Evolutionary conservation across 2,888 invertebrate species (phyloP), one percentile per base, ranked within the genome.

Genomic region (Ferdinandea cuprea): DNA sequence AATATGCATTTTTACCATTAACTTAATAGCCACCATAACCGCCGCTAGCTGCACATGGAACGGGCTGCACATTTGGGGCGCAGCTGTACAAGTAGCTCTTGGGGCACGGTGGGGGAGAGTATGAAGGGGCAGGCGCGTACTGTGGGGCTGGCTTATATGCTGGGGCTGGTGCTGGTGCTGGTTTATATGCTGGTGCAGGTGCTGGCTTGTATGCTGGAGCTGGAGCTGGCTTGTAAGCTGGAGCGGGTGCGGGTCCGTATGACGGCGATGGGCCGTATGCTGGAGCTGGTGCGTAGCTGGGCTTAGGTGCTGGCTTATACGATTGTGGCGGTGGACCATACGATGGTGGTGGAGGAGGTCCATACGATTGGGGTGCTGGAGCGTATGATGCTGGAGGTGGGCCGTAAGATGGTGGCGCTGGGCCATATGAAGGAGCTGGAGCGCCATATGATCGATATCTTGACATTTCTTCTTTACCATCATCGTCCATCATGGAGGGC

Each of bases 71-170:
- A 9, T 86, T 85, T 17, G 88, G 85, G 25, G 86, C 85, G 63
- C 88, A 89, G 59, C 88, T 87, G 73, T 87, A 85, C 8, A 88
- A 30, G 13, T 86, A 88, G 77, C 58, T 88, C 17, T 77, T 85
- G 3, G 89, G 85, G 76, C 88, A 88, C 6, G 87, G 71, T 28
- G 87, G 86, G 1, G 77, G 72, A 5, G 86, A 74, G 11, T 80
- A 61, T 46, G 74, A 71, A 15, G 74, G 28, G 3, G 58, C 52
- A 9, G 78, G 65, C 0, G 44, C 42, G 13, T 69, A 58, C 0
- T 52, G 30, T 46, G 71, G 72, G 0, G 69, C 76, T 50, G 83
- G 81, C 63, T 40, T 40, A 15, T 40, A 40, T 15, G 40, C 40
- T 40, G 40, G 59, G 6, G 61, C 74, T 59, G 81, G 84, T 52